Evolutionary conservation across 2,113 vertebrate genomes (phyloP), one percentile per base, ranked within the genome.

Genomic region (Nanorana parkeri): DNA sequence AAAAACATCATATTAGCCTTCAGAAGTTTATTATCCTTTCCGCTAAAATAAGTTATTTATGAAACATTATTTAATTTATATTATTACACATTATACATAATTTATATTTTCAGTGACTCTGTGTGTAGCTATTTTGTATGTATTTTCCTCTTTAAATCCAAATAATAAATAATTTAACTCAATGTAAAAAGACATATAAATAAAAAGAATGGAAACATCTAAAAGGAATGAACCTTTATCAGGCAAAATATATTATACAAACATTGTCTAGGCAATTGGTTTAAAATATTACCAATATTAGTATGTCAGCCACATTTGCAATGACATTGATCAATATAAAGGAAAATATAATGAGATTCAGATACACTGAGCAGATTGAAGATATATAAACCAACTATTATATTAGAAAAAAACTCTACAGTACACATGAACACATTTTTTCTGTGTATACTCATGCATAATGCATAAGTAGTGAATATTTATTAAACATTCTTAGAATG

Each of bases 401-500:
- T 54, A 55, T 72, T 72, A 72, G 0, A 71, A 54, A 41, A 71
- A 51, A 71, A 71, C 68, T 71, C n/a, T 54, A 72, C 17, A 19
- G 55, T 55, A 72, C 47, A 72, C 68, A 54, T 55, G 51, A 73
- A 73, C 69, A 19, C 69, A 73, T 56, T 73, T 26, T 73, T 73
- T 29, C 51, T 73, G 16, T 73, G 52, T 17, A 73, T 73, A 52
- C 69, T 55, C 47, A 28, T 73, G 24, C 23, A 73, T 56, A 73
- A 73, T 73, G 69, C 19, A 73, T 73, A 26, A 23, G 17, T n/a
- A 73, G 69, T 26, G 69, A 73, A 73, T 55, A 73, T 73, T 52
- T 73, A 73, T 73, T 73, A 26, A 71, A 55, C 16, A 54, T 17
- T 26, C 23, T 6, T 56, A 16, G 51, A 51, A 73, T 73, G 69